Base-by-base conservation (phyloP, 2,797 vertebrate species). In the Malacoraja senta region DNA sequence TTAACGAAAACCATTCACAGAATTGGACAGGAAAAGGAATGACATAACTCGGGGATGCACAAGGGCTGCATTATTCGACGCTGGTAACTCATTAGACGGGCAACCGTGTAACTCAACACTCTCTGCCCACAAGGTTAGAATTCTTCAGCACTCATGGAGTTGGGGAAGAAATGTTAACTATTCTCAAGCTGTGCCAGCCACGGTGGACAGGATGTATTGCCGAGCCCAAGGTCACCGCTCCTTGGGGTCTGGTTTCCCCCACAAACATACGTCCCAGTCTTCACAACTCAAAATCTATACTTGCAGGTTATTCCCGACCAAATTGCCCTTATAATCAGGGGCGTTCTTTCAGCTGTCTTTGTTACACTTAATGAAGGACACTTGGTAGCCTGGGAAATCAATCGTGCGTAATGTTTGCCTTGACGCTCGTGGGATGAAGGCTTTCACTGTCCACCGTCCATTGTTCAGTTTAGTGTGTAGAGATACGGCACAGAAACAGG, bases 81-180 rank as follows among this genome's bases (percentile, higher is more conserved):
- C 71, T 92, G 38, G 90, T 58, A 76, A 92, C n/a, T 92, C 38
- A 92, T 74, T 53, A 92, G 71, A n/a, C 71, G 19, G 90, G 24
- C 71, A 76, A 91, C 65, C 84, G 17, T 76, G 90, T 92, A 92
- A 92, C 71, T 92, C 90, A 92, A 92, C 71, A 92, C 71, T 92
- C 68, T 72, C 38, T 53, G 24, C 35, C 29, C 38, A 76, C 90
- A 92, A 29, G 90, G 90, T 92, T 74, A 76, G 53, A 76, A 92
- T 74, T 58, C 90, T 76, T 74, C 68, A 44, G 38, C 58, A 53
- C 71, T n/a, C 26, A 76, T 3, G 7, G 38, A n/a, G 38, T 8
- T 92, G 71, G 71, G 53, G n/a, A 58, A 29, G 12, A 76, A 92
- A 76, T 0, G 2, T 92, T 58, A 29, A 92, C 90, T 53, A 53